These are phyloP conservation scores for Lepisosteus osseus DNA, from an alignment of 2,113 vertebrate genomes.

Conservation along the genomic window DNA sequence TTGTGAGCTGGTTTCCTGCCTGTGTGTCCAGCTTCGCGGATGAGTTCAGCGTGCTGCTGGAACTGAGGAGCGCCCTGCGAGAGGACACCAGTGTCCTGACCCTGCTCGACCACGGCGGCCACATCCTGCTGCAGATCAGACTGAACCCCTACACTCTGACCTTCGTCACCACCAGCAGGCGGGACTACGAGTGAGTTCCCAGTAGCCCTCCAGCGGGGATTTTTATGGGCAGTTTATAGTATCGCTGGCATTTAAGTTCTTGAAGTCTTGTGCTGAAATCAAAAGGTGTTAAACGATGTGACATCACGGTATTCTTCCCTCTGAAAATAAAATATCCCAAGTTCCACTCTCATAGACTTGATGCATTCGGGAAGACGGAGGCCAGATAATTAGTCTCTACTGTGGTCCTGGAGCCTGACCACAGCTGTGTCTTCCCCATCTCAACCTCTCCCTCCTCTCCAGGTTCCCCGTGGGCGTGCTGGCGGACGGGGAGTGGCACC, in stretches of 20 bases:
- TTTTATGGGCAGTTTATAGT: too few species aligned
- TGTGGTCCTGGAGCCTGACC: too few species aligned
- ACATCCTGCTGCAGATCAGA: conserved; percentile 75
- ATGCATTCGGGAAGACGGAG: too few species aligned
- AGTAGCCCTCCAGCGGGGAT: too few species aligned
- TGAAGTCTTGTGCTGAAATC: too few species aligned
- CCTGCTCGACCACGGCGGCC: conserved; percentile 63
- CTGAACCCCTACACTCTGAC: conserved; percentile 58
- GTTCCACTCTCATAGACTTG: too few species aligned
- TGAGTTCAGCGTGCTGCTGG: conserved; percentile 77
- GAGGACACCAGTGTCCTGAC: conserved; percentile 75
- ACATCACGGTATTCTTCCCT: too few species aligned
- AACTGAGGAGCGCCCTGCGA: conserved; percentile 63
- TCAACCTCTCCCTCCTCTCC: background rate
- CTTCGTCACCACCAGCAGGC: conserved; percentile 72
- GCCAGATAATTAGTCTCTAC: too few species aligned
- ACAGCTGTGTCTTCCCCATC: too few species aligned
- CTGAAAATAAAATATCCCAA: too few species aligned
- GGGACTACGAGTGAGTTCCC: conserved; percentile 80
- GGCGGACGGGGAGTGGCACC: conserved; percentile 76
- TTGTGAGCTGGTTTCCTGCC: background rate
- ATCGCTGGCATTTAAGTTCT: too few species aligned
- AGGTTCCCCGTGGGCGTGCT: conserved; percentile 76
- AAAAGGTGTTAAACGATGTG: too few species aligned
- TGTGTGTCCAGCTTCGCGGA: conserved; percentile 67